Base-by-base conservation (phyloP, 2,888 invertebrate genomes). In the Stenichneumon culpator region DNA sequence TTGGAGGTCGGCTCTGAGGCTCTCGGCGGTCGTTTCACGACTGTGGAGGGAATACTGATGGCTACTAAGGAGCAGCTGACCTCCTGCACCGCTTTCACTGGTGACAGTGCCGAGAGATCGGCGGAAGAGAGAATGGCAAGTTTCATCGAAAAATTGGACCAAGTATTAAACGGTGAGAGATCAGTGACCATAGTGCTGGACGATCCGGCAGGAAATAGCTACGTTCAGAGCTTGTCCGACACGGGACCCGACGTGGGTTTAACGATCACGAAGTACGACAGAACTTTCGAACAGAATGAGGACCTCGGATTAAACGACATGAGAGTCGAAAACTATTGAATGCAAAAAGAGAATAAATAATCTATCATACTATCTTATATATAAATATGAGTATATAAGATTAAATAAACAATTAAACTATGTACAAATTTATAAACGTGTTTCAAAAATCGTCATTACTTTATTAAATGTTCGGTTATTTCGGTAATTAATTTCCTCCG, bases 191-290 rank as follows among this genome's bases (percentile, higher is more conserved):
- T 99, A 1, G 93, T 99, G 3, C 94, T 99, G 86, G 98, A 99
- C 94, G 99, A 99, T 95, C 99, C 99, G 1, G 98, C 99, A 9
- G 99, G 99, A 0, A 99, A 99, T 94, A 99, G 99, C 87, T 99
- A 99, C 93, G 95, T 99, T 67, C 94, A 97, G 96, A 98, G 97
- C 91, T 94, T 98, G 0, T 95, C 95, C 50, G 97, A 97, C 22
- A 95, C 95, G 28, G 95, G 96, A n/a, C 82, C 90, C 0, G 98
- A 98, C 92, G 96, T 96, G 0, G 95, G 96, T 83, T 94, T 99
- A 86, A 96, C 95, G 84, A 96, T 99, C 19, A 96, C 95, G 0
- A 96, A 96, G 52, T 99, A 99, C 93, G 97, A 97, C 80, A 95
- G 99, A 69, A 96, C 95, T 0, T 97, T 95, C 91, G 98, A 99